A percentile compares a stretch with the other conserved stretches of the same genome.
phyloP scores from a whole-genome alignment of 2,888 invertebrate species.

The Schizotus pectinicornis region DNA sequence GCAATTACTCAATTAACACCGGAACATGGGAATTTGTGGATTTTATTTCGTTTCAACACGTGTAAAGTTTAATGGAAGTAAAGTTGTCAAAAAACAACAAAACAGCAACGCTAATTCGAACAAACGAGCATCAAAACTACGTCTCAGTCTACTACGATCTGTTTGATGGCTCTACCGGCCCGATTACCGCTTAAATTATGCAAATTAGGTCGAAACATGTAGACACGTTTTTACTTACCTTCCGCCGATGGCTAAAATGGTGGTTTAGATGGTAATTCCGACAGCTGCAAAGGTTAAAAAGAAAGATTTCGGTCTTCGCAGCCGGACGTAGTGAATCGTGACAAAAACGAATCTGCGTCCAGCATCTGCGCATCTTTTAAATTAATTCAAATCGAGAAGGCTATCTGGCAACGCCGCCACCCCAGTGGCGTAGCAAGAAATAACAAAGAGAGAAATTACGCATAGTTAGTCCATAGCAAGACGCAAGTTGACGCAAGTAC shows the following conservation, averaged over 20 bases:
- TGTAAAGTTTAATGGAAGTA: slow-evolving; percentile 19
- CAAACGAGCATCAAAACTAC: slow-evolving; percentile 7
- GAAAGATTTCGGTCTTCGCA: slow-evolving; percentile 8
- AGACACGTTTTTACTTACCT: slow-evolving; percentile 12
- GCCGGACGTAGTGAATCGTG: no score
- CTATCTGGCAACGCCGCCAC: no score
- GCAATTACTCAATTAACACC: background rate
- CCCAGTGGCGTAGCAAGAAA: no score
- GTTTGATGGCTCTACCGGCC: background rate
- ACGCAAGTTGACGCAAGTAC: no score
- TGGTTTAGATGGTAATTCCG: background rate
- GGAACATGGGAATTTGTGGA: background rate
- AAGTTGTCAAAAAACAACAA: slow-evolving; percentile 15
- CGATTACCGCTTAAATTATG: background rate
- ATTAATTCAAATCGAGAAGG: no score
- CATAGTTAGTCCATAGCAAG: no score
- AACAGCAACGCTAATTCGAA: slow-evolving; percentile 12
- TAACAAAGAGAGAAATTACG: no score
- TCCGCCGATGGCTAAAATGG: slow-evolving; percentile 14
- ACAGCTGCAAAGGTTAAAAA: slow-evolving; percentile 2
- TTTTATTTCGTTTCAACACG: slow-evolving; percentile 18
- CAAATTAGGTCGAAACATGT: background rate
- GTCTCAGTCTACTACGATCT: slow-evolving; percentile 20
- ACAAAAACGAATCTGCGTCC: no score
- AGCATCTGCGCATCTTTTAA: no score